Evolutionary conservation across 2,113 vertebrate species (phyloP).

Genomic region (Paracanthobrama guichenoti): DNA sequence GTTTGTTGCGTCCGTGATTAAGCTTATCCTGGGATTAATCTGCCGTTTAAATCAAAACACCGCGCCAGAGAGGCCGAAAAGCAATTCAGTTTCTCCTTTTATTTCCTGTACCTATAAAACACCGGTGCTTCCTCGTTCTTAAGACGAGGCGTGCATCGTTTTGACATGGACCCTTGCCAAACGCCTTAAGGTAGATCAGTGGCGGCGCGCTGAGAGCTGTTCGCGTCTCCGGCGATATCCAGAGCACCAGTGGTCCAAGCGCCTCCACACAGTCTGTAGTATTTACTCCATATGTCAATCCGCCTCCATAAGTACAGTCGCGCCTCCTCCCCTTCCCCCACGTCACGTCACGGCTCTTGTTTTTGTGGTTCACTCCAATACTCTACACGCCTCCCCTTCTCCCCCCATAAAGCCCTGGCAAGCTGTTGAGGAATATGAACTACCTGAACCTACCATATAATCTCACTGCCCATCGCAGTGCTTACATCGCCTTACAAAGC

Average conservation of each 20-base stretch:
- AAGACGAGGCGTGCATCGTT: background rate
- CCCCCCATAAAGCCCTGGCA: background rate
- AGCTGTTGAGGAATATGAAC: background rate
- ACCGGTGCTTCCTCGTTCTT: slow-evolving; percentile 1
- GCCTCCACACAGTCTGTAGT: background rate
- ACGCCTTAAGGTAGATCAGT: background rate
- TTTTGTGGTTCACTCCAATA: slow-evolving; percentile 23
- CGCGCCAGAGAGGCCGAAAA: background rate
- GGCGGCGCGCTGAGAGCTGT: background rate
- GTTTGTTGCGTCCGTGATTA: background rate
- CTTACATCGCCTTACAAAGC: background rate
- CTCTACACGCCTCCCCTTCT: background rate
- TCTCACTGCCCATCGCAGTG: background rate
- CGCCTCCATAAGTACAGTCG: slow-evolving; percentile 51
- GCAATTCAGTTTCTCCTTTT: background rate
- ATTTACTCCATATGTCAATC: slow-evolving; percentile 57
- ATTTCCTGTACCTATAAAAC: background rate
- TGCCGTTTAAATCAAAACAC: background rate
- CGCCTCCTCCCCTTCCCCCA: slow-evolving; percentile 51
- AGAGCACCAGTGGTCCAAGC: background rate
- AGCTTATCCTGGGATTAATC: background rate
- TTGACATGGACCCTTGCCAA: background rate
- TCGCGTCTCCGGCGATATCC: slow-evolving; percentile 22
- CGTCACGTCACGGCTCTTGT: slow-evolving; percentile 35
- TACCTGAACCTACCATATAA: background rate